Evolutionary conservation across 2,113 vertebrate species (phyloP).

Genomic region (Platanista minor): DNA sequence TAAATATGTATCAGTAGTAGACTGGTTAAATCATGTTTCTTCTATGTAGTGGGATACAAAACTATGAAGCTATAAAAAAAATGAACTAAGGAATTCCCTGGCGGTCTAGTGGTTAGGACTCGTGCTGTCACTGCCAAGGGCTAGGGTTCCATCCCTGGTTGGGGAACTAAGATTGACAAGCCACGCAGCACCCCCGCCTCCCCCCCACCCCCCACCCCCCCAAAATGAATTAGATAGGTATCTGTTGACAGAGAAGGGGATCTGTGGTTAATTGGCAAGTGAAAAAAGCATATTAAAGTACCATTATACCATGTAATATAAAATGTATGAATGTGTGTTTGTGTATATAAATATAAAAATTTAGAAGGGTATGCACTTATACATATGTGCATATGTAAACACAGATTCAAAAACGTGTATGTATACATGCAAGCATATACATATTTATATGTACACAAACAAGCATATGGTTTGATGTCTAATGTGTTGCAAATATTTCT

Average conservation of each 20-base stretch:
- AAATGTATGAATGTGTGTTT: not conserved
- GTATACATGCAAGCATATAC: not conserved
- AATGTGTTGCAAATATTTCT: not conserved
- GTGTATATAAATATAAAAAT: not conserved
- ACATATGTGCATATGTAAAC: not conserved
- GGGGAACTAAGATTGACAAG: not conserved
- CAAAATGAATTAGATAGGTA: not conserved
- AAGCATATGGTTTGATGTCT: not conserved
- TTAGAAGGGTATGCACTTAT: not conserved
- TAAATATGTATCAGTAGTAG: not conserved
- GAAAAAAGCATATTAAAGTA: not conserved
- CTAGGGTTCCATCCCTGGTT: not conserved
- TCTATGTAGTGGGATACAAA: not conserved
- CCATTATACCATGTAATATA: not conserved
- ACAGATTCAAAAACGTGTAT: not conserved
- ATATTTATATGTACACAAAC: not conserved
- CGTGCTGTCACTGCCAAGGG: not conserved
- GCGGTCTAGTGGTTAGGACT: not conserved
- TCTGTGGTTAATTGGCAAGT: not conserved
- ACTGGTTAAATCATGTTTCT: not conserved
- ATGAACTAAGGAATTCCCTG: not conserved
- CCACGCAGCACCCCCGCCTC: not conserved
- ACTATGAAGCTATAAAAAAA: not conserved
- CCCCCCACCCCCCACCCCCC: not conserved
- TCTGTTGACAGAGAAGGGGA: not conserved